phyloP scores from a whole-genome alignment of 1,140 invertebrate species.

The Teleopsis dalmanni region DNA sequence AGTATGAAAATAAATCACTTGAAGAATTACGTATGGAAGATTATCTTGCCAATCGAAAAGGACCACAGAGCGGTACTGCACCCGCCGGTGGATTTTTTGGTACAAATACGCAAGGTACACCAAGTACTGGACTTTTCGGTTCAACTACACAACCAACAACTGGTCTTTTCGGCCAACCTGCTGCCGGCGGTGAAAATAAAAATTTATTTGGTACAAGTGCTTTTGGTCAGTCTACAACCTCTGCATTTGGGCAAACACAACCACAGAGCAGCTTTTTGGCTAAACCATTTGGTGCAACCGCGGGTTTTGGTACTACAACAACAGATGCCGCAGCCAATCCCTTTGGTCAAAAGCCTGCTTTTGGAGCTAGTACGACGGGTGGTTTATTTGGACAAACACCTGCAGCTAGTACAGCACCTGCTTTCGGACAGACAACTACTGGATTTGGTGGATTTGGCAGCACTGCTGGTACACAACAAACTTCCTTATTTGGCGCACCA shows the following conservation, averaged over 20 bases:
- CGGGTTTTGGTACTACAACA: conserved; percentile 51
- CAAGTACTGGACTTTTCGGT: conserved; percentile 43
- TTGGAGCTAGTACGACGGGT: conserved; percentile 28
- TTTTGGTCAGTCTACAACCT: conserved; percentile 40
- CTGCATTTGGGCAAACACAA: conserved; percentile 41
- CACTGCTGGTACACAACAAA: conserved; percentile 34
- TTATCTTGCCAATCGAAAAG: conserved; percentile 83
- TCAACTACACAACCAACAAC: conserved; percentile 28
- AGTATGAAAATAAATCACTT: conserved; percentile 89
- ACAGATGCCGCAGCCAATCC: conserved; percentile 45
- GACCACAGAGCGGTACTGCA: conserved; percentile 43
- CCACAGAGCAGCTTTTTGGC: conserved; percentile 34
- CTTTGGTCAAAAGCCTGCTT: conserved; percentile 42
- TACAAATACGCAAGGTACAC: conserved; percentile 32
- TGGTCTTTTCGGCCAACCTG: conserved; percentile 44
- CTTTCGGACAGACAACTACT: conserved; percentile 37
- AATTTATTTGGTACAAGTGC: conserved; percentile 30
- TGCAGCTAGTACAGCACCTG: conserved; percentile 37
- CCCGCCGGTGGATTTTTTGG: conserved; percentile 51
- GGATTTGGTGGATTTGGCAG: conserved; percentile 45
- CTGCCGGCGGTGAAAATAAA: conserved; percentile 25
- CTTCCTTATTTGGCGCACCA: conserved; percentile 41
- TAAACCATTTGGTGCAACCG: conserved; percentile 50
- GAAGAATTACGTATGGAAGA: conserved; percentile 92
- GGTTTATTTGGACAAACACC: conserved; percentile 33